phyloP scores from a whole-genome alignment of 2,888 invertebrate genomes.

The Drosophila aldrichi region DNA sequence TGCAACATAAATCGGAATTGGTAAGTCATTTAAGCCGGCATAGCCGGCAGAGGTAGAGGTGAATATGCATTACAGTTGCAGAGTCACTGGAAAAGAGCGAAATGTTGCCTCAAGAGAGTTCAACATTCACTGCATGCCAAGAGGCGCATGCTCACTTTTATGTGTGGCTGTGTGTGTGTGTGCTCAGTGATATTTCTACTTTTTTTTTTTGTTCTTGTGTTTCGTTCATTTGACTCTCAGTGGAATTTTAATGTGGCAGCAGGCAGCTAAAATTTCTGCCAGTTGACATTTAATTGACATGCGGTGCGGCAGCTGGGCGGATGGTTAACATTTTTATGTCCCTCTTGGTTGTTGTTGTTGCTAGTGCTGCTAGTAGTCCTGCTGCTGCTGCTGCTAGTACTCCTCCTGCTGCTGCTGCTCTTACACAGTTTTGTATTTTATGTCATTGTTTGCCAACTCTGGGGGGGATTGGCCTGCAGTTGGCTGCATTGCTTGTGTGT shows the following conservation, averaged over 20 bases:
- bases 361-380: not conserved
- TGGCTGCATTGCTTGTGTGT: slow-evolving; percentile 54
- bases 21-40: slow-evolving; percentile 3
- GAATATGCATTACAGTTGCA: slow-evolving; percentile 56
- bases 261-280: slow-evolving; percentile 60
- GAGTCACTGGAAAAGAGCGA: slow-evolving; percentile 23
- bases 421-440: slow-evolving; percentile 53
- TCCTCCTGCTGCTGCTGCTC: slow-evolving; percentile 6
- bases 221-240: slow-evolving; percentile 31
- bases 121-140: slow-evolving; percentile 17
- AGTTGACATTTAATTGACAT: slow-evolving; percentile 80
- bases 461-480: slow-evolving; percentile 43
- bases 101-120: slow-evolving; percentile 19
- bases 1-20: slow-evolving; percentile 59
- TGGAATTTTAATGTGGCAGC: slow-evolving; percentile 68
- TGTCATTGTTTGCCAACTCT: slow-evolving; percentile 38
- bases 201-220: slow-evolving; percentile 13
- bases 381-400: slow-evolving; percentile 3
- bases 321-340: slow-evolving; percentile 36
- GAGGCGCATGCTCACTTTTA: slow-evolving; percentile 51
- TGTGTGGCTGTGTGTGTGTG: not conserved
- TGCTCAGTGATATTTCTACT: not conserved
- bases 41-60: too few species aligned
- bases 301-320: slow-evolving; percentile 33
- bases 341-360: slow-evolving; percentile 20